These are phyloP conservation scores for Tridacna crocea DNA, from an alignment of 2,888 invertebrate genomes.

Conservation along the genomic window DNA sequence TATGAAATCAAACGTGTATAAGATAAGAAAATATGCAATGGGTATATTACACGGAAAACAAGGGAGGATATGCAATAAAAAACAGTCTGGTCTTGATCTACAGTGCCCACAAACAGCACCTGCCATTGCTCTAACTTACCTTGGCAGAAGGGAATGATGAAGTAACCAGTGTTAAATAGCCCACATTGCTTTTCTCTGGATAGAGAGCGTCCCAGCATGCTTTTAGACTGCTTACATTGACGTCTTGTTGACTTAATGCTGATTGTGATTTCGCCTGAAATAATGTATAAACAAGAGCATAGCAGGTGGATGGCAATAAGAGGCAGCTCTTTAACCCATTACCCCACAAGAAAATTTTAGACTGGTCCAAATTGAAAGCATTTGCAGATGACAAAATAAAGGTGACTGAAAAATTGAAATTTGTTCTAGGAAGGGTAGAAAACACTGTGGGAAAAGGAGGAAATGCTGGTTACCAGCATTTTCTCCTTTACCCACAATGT, in stretches of 20 bases:
- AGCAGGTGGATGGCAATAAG: background rate
- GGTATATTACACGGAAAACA: background rate
- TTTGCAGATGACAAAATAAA: too few relatives aligned
- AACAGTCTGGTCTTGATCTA: background rate
- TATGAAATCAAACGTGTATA: too few relatives aligned
- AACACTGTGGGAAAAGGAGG: too few relatives aligned
- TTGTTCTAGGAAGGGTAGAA: too few relatives aligned
- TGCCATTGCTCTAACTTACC: constrained; percentile 85
- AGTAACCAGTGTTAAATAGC: constrained; percentile 92
- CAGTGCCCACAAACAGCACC: background rate
- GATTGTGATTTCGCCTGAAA: constrained; percentile 81
- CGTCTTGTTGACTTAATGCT: constrained; percentile 84
- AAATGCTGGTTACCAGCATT: too few relatives aligned
- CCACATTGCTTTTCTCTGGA: constrained; percentile 89
- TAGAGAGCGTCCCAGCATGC: constrained; percentile 98
- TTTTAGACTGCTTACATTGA: constrained; percentile 86
- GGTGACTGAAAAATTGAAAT: too few relatives aligned
- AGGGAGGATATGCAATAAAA: background rate
- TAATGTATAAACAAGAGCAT: background rate
- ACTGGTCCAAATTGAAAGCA: too few relatives aligned
- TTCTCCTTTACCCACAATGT: too few relatives aligned
- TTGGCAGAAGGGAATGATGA: constrained; percentile 96
- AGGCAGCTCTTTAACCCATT: background rate
- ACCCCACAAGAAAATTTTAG: too few relatives aligned
- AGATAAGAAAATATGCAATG: too few relatives aligned